Evolutionary conservation across 2,888 invertebrate species (phyloP), one percentile per base, ranked within the genome.

Genomic region (Oligia strigilis): DNA sequence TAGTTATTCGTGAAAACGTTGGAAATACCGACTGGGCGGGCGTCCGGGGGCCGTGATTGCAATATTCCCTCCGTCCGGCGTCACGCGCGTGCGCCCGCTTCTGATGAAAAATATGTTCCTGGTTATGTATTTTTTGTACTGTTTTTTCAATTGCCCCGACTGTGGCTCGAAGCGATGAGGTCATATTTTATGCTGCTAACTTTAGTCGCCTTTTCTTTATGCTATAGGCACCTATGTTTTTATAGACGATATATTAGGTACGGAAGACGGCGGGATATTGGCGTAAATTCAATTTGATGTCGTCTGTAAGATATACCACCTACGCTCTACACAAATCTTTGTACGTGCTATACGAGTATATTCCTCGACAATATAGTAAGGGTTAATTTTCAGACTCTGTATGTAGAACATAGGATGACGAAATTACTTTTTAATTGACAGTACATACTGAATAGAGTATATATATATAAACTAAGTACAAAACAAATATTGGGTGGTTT

Each of bases 81-180:
- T 88, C 92, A 91, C 92, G 91, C 90, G 90, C 90, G 74, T 89
- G 82, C 90, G 89, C 89, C 90, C 88, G 82, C 87, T 88, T 86
- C 86, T 93, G 92, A 93, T 94, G 94, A 94, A 93, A 94, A 94
- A 94, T 93, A 93, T 92, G 91, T 92, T 92, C 90, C 82, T 87
- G 80, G 82, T 83, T 88, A 87, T 89, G 83, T 89, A 78, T 80
- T 82, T 82, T 84, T 87, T 74, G 70, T 82, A 52, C 52, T 69
- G 65, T 85, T 91, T 92, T 92, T 92, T 87, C 87, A 91, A 89
- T 90, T 89, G 89, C 87, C 84, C 71, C 85, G 83, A 78, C 90
- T 81, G 77, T 65, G 72, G 87, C 89, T 81, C 78, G 80, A 75
- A 82, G 90, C 89, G 85, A 90, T 88, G 90, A 89, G 89, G 88